phyloP scores from a whole-genome alignment of 2,888 invertebrate species.

The Chrysopilus asiliformis region DNA sequence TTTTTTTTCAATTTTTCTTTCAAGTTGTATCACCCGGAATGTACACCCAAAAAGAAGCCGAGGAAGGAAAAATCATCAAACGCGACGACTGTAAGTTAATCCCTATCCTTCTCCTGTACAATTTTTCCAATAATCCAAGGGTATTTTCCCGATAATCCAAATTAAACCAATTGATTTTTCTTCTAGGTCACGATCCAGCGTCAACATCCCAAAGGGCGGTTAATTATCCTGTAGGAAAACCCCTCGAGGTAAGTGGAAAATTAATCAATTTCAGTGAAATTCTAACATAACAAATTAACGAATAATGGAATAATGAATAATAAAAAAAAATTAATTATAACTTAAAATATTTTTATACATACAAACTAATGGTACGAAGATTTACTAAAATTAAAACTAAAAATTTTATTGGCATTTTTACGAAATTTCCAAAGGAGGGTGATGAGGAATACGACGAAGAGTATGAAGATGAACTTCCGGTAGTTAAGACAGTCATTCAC shows the following conservation, averaged over 20 bases:
- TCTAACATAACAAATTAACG: no score
- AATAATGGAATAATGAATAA: no score
- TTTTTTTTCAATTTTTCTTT: slow-evolving; percentile 4
- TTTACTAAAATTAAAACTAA: no score
- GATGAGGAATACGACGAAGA: no score
- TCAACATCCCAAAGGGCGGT: slow-evolving; percentile 37
- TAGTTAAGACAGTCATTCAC: no score
- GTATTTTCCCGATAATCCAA: slow-evolving; percentile 5
- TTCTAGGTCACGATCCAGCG: slow-evolving; percentile 34
- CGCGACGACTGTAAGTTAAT: slow-evolving; percentile 20
- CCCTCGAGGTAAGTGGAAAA: slow-evolving; percentile 52
- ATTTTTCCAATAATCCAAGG: neutral
- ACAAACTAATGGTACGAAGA: no score
- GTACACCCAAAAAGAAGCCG: slow-evolving; percentile 38
- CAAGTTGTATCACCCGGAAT: slow-evolving; percentile 18
- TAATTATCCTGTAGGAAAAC: slow-evolving; percentile 67
- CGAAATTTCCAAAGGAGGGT: no score
- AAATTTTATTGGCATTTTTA: no score
- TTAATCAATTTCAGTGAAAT: slow-evolving; percentile 3
- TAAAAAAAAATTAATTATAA: no score
- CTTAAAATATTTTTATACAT: no score
- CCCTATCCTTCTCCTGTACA: no score
- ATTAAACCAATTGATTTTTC: slow-evolving; percentile 23
- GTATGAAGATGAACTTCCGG: no score
- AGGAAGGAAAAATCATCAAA: slow-evolving; percentile 45